Evolutionary conservation across 2,888 invertebrate genomes (phyloP).

Genomic region (Metellina segmentata): DNA sequence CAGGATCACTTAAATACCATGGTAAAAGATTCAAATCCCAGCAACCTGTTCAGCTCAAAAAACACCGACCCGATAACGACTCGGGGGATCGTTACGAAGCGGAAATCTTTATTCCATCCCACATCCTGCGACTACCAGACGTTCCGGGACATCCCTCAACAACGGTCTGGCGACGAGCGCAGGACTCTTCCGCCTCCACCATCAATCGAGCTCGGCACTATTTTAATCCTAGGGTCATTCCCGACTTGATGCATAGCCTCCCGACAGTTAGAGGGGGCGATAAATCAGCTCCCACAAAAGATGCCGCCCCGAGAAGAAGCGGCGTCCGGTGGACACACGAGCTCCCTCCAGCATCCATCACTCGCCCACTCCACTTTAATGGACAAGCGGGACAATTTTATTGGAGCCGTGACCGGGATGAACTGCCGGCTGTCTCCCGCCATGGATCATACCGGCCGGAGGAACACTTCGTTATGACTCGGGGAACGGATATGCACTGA

Average conservation of each 20-base stretch:
- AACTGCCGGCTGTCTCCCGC: conserved; percentile 46
- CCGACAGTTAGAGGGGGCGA: conserved; percentile 67
- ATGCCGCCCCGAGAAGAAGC: conserved; percentile 65
- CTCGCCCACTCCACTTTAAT: conserved; percentile 70
- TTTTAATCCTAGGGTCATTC: conserved; percentile 73
- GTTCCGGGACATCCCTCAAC: neutral
- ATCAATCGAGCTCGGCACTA: conserved; percentile 63
- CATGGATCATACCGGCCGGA: conserved; percentile 36
- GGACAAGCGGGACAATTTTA: conserved; percentile 75
- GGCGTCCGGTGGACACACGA: conserved; percentile 57
- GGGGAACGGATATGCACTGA: too few relatives aligned
- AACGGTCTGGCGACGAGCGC: neutral
- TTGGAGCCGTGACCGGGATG: conserved; percentile 63
- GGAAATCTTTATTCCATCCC: too few relatives aligned
- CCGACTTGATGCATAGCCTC: conserved; percentile 65
- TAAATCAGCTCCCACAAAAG: conserved; percentile 70
- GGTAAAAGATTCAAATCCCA: neutral
- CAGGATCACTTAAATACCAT: neutral
- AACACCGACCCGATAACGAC: neutral
- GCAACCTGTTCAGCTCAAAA: too few relatives aligned
- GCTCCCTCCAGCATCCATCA: conserved; percentile 52
- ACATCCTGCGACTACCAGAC: conserved; percentile 10
- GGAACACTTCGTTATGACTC: neutral
- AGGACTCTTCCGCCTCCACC: neutral
- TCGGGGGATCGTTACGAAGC: neutral